A percentile compares a stretch with the other conserved stretches of the same genome.
Conservation (phyloP, 1,140 invertebrate species). For the Vanessa tameamea region DNA sequence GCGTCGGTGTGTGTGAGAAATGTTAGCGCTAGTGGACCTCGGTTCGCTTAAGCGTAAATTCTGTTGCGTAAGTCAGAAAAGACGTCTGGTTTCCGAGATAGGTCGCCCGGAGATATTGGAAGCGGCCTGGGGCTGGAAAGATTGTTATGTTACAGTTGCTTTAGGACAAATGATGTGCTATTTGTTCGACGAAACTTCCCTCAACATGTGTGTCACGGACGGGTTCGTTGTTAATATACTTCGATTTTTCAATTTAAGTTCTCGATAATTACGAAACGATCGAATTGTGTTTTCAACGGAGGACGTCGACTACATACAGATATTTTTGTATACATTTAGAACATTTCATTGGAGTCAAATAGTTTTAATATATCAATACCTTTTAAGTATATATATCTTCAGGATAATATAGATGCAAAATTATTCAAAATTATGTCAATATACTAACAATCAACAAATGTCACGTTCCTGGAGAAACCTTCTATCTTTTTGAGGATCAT, state of each 20-base stretch:
- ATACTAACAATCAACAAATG: no score
- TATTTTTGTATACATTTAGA: not conserved
- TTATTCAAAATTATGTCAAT: not conserved
- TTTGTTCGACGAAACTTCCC: slow-evolving; percentile 32
- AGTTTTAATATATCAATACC: no score
- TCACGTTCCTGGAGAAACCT: no score
- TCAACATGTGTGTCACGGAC: slow-evolving; percentile 25
- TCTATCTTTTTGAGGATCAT: no score
- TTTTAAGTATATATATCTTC: no score
- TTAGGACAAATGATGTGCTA: slow-evolving; percentile 33
- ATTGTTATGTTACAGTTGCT: slow-evolving; percentile 44
- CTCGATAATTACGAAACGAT: not conserved
- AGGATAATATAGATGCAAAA: no score
- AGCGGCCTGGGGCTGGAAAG: slow-evolving; percentile 41
- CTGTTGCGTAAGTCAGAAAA: slow-evolving; percentile 78
- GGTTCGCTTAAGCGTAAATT: slow-evolving; percentile 78
- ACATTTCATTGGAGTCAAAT: no score
- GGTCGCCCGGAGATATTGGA: slow-evolving; percentile 62
- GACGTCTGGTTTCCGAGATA: slow-evolving; percentile 75
- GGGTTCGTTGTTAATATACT: not conserved
- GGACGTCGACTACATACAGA: not conserved
- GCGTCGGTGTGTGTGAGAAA: slow-evolving; percentile 74
- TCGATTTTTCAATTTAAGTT: slow-evolving; percentile 1
- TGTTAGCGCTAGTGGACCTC: slow-evolving; percentile 71
- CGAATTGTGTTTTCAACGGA: not conserved